These are phyloP conservation scores for Todus mexicanus DNA, from an alignment of 2,797 vertebrate genomes.

Conservation along the genomic window DNA sequence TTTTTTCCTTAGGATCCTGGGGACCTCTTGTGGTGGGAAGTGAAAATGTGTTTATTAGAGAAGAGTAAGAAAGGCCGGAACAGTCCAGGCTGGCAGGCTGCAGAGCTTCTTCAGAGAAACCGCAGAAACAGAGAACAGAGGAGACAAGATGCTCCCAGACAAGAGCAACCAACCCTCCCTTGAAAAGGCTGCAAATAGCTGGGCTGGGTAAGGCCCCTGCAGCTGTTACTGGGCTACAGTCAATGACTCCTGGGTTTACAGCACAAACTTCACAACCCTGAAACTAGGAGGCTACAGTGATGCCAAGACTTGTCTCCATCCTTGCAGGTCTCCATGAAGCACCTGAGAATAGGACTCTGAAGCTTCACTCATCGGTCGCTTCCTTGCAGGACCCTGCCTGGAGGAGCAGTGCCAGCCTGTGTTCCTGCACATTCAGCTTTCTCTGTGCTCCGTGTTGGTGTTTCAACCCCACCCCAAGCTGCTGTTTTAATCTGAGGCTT, in stretches of 20 bases:
- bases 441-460: not conserved
- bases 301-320: not conserved
- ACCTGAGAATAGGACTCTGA: not conserved
- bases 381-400: not conserved
- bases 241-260: not conserved
- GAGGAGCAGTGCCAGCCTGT: not conserved
- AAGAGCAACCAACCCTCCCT: not conserved
- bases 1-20: not conserved
- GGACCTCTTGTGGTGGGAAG: slow-evolving; percentile 37
- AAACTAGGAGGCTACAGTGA: not conserved
- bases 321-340: not conserved
- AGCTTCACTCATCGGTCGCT: fast-evolving
- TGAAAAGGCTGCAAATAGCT: not conserved
- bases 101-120: fast-evolving
- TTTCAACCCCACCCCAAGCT: fast-evolving
- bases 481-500: not conserved
- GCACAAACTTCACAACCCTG: not conserved
- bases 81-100: fast-evolving
- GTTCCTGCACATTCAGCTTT: not conserved
- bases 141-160: not conserved
- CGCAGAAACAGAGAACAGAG: too few species aligned
- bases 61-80: too few species aligned
- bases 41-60: not conserved
- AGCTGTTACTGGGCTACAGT: not conserved
- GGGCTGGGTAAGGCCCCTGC: not conserved